phyloP scores from a whole-genome alignment of 2,113 vertebrate species.

The Rhineura floridana region DNA sequence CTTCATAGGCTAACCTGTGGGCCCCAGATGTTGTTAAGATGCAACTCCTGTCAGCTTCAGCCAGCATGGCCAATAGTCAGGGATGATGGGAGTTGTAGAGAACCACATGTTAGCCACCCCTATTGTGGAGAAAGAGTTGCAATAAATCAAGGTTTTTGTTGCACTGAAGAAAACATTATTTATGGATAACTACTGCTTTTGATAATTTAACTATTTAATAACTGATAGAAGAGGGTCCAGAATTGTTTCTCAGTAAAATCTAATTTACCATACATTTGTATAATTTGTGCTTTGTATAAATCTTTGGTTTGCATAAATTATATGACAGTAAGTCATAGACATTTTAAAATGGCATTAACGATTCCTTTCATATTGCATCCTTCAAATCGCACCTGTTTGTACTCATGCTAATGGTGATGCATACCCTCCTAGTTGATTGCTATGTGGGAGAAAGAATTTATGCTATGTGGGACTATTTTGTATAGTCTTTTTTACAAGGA shows the following conservation, averaged over 20 bases:
- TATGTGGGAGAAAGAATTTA: neutral
- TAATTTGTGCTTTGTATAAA: too few species aligned
- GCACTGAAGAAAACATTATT: neutral
- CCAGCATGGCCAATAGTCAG: too few species aligned
- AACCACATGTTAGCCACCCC: too few species aligned
- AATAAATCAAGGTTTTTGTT: neutral
- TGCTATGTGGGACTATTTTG: neutral
- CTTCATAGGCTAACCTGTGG: too few species aligned
- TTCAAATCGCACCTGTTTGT: neutral
- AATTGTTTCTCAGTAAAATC: conserved; percentile 6
- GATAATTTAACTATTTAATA: neutral
- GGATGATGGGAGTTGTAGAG: too few species aligned
- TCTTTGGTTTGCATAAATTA: neutral
- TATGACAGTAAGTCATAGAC: conserved; percentile 16
- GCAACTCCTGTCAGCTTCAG: too few species aligned
- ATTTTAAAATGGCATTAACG: neutral
- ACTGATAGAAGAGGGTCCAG: conserved; percentile 5
- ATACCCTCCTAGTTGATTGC: neutral
- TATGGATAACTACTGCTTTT: neutral
- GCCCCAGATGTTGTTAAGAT: too few species aligned
- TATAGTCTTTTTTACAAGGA: neutral
- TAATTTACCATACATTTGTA: conserved; percentile 1
- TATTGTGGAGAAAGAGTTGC: neutral
- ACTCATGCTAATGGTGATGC: too few species aligned
- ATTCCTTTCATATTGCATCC: conserved; percentile 13